Evolutionary conservation across 2,797 vertebrate species (phyloP).

Genomic region (Taeniopygia guttata): DNA sequence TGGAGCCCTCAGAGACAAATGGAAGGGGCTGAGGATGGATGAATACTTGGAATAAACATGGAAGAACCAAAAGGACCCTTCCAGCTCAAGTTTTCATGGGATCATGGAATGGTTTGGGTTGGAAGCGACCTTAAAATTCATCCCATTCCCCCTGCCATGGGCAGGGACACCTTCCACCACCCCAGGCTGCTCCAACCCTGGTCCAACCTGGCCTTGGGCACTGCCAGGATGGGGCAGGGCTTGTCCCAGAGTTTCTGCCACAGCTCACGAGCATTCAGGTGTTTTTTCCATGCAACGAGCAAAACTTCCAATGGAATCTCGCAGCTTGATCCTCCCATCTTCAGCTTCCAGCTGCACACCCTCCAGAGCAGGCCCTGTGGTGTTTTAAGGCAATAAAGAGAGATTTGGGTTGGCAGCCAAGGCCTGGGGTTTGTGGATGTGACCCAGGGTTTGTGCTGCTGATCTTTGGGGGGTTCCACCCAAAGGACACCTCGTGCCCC

Average conservation of each 20-base stretch:
- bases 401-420: conserved; percentile 1
- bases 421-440: not conserved
- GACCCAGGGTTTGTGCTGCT: not conserved
- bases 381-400: not conserved
- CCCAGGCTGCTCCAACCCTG: not conserved
- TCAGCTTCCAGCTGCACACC: not conserved
- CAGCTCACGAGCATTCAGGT: not conserved
- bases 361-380: not conserved
- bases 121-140: not conserved
- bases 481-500: not conserved
- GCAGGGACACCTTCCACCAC: not conserved
- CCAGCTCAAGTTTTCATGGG: not conserved
- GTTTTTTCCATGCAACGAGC: not conserved
- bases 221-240: not conserved
- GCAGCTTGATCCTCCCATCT: not conserved
- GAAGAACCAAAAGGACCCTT: not conserved
- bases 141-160: not conserved
- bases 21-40: not conserved
- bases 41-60: not conserved
- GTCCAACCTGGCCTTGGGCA: not conserved
- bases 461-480: not conserved
- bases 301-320: not conserved
- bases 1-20: not conserved
- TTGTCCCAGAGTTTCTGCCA: not conserved
- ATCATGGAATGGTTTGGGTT: not conserved